phyloP scores from a whole-genome alignment of 2,888 invertebrate genomes.

The Phyllotreta cruciferae region DNA sequence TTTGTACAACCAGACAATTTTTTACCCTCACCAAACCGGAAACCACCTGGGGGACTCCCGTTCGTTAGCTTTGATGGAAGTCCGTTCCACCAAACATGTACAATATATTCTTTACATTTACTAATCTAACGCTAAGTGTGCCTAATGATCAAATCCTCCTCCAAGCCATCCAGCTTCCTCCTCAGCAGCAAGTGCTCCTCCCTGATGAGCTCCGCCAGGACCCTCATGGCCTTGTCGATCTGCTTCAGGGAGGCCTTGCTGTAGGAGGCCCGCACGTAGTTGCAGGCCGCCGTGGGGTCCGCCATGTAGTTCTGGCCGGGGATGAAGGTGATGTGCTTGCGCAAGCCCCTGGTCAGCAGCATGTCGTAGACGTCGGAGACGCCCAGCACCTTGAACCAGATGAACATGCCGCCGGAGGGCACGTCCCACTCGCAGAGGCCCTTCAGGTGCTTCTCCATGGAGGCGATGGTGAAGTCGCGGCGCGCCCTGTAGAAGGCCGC shows the following conservation, averaged over 20 bases:
- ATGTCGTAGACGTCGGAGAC: slow-evolving; percentile 76
- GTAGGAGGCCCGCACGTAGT: slow-evolving; percentile 74
- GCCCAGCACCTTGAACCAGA: slow-evolving; percentile 75
- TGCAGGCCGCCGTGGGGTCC: slow-evolving; percentile 68
- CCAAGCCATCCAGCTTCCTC: slow-evolving; percentile 56
- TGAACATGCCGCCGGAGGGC: slow-evolving; percentile 79
- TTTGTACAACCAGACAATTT: background rate
- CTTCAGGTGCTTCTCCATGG: slow-evolving; percentile 67
- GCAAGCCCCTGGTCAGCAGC: slow-evolving; percentile 73
- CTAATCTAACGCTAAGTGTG: slow-evolving; percentile 29
- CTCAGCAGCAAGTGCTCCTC: slow-evolving; percentile 64
- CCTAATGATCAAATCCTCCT: slow-evolving; percentile 44
- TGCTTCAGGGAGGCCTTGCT: slow-evolving; percentile 71
- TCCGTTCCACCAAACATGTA: slow-evolving; percentile 26
- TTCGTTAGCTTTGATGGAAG: slow-evolving; percentile 20
- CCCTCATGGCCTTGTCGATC: slow-evolving; percentile 68
- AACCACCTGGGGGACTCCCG: slow-evolving; percentile 18
- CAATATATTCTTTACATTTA: slow-evolving; percentile 19
- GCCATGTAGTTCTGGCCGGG: slow-evolving; percentile 79
- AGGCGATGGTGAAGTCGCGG: slow-evolving; percentile 67
- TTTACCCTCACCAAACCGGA: slow-evolving; percentile 2
- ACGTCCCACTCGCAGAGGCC: slow-evolving; percentile 71
- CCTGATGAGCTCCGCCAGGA: slow-evolving; percentile 67
- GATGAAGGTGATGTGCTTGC: slow-evolving; percentile 72
- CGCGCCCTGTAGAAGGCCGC: slow-evolving; percentile 69